These are phyloP conservation scores for Rhabdophis nuchalis DNA, from an alignment of 2,797 vertebrate species.

Conservation along the genomic window DNA sequence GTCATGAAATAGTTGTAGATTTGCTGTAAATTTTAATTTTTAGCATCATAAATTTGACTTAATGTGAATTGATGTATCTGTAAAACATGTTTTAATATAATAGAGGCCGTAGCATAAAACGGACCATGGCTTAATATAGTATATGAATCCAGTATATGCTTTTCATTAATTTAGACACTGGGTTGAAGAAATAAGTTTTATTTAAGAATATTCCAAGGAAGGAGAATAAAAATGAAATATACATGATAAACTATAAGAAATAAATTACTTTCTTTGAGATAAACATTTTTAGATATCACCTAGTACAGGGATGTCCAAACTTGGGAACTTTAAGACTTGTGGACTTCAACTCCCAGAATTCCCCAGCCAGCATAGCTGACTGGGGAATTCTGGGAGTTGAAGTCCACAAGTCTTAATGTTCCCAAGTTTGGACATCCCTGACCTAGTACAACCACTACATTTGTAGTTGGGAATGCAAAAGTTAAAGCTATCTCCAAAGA, in stretches of 20 bases:
- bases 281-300: conserved; percentile 21
- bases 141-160: neutral
- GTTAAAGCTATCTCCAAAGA: neutral
- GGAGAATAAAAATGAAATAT: conserved; percentile 29
- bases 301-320: too few species aligned
- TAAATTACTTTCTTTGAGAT: conserved; percentile 15
- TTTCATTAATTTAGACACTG: conserved; percentile 39
- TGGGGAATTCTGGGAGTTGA: too few species aligned
- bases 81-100: neutral
- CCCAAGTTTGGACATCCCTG: too few species aligned
- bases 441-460: conserved; percentile 25
- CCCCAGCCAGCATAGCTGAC: too few species aligned
- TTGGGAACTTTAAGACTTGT: too few species aligned
- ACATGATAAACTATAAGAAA: conserved; percentile 28
- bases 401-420: too few species aligned
- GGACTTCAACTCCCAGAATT: too few species aligned
- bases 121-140: neutral
- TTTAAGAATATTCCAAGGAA: conserved; percentile 11
- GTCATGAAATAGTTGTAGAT: neutral
- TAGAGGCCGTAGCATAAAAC: neutral
- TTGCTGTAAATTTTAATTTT: neutral
- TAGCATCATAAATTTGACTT: neutral
- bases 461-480: neutral
- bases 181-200: conserved; percentile 50
- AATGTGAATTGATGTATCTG: neutral